These are phyloP conservation scores for Lepidothrix coronata DNA, from an alignment of 2,113 vertebrate species.

Conservation along the genomic window DNA sequence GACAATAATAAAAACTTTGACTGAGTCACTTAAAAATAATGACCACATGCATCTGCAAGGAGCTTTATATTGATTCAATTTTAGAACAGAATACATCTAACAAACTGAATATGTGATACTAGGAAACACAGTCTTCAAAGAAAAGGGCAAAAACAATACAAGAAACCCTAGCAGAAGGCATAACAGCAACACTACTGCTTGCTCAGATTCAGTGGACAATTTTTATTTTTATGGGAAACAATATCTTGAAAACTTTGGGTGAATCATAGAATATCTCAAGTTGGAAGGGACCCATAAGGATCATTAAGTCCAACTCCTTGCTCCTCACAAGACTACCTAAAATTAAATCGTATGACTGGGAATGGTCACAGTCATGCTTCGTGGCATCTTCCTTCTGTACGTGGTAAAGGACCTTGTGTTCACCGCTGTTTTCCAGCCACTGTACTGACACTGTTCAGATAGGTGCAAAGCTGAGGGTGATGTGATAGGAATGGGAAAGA, in stretches of 20 bases:
- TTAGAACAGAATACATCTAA: background rate
- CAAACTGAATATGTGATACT: background rate
- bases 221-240: background rate
- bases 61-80: background rate
- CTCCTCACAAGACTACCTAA: background rate
- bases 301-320: background rate
- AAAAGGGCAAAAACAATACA: background rate
- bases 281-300: background rate
- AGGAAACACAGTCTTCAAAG: background rate
- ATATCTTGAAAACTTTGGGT: background rate
- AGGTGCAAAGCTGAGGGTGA: background rate
- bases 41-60: background rate
- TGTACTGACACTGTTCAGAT: background rate
- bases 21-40: background rate
- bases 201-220: background rate
- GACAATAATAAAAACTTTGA: background rate
- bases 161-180: background rate
- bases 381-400: background rate
- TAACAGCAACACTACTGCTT: background rate
- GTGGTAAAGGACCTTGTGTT: background rate
- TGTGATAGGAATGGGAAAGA: background rate
- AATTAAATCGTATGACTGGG: background rate
- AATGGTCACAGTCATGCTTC: background rate
- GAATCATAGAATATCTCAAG: background rate
- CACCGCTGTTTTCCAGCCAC: background rate